phyloP scores from a whole-genome alignment of 2,888 invertebrate genomes.

The Pediacus dermestoides region DNA sequence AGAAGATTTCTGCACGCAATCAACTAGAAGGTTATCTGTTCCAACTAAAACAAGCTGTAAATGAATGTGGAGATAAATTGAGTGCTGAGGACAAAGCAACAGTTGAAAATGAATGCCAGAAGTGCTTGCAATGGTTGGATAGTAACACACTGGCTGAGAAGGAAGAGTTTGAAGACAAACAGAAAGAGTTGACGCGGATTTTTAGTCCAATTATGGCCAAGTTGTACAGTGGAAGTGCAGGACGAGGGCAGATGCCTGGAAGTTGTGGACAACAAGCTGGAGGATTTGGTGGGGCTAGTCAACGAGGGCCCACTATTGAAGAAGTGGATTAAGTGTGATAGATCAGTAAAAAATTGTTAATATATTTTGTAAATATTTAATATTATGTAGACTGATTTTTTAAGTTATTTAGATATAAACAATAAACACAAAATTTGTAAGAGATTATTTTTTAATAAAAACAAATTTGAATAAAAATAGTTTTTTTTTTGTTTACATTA shows the following conservation, averaged over 20 bases:
- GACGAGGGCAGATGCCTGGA: not conserved
- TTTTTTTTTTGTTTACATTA: too few species aligned
- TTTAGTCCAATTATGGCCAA: conserved; percentile 62
- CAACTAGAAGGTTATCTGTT: conserved; percentile 68
- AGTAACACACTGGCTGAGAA: conserved; percentile 63
- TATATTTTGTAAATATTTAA: too few species aligned
- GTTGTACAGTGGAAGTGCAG: conserved; percentile 42
- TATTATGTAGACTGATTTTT: too few species aligned
- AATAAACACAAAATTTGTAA: too few species aligned
- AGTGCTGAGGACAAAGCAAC: conserved; percentile 61
- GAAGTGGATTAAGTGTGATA: conserved; percentile 8
- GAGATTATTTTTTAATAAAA: too few species aligned
- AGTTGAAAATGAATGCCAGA: conserved; percentile 55
- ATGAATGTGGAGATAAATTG: conserved; percentile 62
- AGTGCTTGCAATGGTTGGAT: conserved; percentile 65
- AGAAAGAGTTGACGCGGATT: conserved; percentile 51
- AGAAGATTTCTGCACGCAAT: conserved; percentile 66
- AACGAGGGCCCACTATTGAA: conserved; percentile 3
- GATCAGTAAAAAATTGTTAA: too few species aligned
- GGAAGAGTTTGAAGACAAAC: conserved; percentile 63
- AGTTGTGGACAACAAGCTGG: conserved; percentile 7
- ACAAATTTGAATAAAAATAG: too few species aligned
- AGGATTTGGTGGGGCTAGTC: not conserved
- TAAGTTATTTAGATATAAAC: too few species aligned
- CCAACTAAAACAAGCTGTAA: conserved; percentile 63